Evolutionary conservation across 2,113 vertebrate species (phyloP).

Genomic region (Psilopsiagon aymara): DNA sequence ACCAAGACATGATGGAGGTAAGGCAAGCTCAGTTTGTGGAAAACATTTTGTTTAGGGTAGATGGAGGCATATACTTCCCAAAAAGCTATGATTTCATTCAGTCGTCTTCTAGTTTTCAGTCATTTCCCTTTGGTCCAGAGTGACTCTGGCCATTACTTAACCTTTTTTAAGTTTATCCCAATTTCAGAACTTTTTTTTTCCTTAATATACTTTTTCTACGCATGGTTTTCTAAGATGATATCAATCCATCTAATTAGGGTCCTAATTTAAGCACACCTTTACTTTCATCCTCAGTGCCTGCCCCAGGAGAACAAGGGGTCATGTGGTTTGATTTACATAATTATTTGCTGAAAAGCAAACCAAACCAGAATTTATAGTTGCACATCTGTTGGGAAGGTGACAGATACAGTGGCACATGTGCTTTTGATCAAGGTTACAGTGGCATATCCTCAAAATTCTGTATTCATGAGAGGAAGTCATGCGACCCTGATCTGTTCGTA

Average conservation of each 20-base stretch:
- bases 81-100: not conserved
- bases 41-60: not conserved
- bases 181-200: not conserved
- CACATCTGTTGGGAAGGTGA: not conserved
- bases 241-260: not conserved
- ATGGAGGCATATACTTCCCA: not conserved
- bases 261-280: not conserved
- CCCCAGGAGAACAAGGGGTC: not conserved
- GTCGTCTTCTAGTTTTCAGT: not conserved
- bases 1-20: not conserved
- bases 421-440: not conserved
- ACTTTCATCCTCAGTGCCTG: not conserved
- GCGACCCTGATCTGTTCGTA: rapidly evolving
- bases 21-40: not conserved
- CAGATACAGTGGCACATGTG: not conserved
- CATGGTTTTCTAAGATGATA: not conserved
- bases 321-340: not conserved
- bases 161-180: not conserved
- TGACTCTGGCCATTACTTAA: not conserved
- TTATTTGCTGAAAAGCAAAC: not conserved
- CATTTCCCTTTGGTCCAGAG: not conserved
- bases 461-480: not conserved
- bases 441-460: not conserved
- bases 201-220: not conserved
- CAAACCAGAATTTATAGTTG: not conserved